Evolutionary conservation across 37 sponge, comb jelly and placozoan species (phyloP), one percentile per base, ranked within the genome.

Genomic region (Petrosia ficiformis): DNA sequence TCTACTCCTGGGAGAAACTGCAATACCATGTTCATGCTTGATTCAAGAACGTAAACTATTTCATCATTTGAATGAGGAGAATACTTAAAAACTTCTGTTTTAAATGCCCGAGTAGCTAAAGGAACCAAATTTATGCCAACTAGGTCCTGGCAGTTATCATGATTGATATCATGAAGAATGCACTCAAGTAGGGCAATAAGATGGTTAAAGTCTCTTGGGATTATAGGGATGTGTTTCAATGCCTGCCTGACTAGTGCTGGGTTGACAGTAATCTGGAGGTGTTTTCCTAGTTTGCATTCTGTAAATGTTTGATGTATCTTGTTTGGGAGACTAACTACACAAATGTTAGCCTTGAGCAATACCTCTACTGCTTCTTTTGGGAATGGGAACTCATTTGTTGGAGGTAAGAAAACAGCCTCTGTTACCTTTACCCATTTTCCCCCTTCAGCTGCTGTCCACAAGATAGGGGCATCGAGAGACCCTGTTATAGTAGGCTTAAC

Each of bases 401-500:
- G 3, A 39, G 80, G 70, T 24, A 86, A 16, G 39, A 77, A 77
- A 19, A 58, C 29, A 22, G 88, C 83, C 30, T 72, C 73, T 31
- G n/a, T 29, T 1, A 71, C 59, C 26, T 44, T 73, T 1, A 82
- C 74, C 82, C 82, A 82, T 39, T 66, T 66, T 24, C 88, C 88
- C n/a, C 83, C 79, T 56, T 67, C 24, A 65, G 82, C 73, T 30
- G 78, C 43, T 34, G 79, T 78, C 83, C 88, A 82, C 1, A 77
- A 44, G 21, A 88, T 43, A 16, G 57, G 56, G 0, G 58, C 36
- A 0, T 44, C 63, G 43, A 28, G 2, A 32, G 60, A 30, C 22
- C 57, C 31, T n/a, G 24, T 8, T 19, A 73, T 19, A 44, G 59
- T 59, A 58, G 65, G 73, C 31, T 52, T 48, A 44, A 88, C 61